Evolutionary conservation across 2,797 vertebrate genomes (phyloP).

Genomic region (Smutsia gigantea): DNA sequence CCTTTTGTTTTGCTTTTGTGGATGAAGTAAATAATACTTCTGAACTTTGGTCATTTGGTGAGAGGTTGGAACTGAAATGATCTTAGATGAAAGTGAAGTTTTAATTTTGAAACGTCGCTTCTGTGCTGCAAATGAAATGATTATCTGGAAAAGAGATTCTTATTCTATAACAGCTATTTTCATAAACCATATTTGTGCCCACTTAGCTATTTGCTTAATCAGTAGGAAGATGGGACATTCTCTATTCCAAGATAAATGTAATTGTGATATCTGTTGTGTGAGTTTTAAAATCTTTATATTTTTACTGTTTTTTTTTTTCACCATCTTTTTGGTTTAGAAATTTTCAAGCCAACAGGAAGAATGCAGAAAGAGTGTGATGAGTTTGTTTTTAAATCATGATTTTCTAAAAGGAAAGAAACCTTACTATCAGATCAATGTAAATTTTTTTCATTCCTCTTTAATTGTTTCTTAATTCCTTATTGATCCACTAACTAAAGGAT

Average conservation of each 20-base stretch:
- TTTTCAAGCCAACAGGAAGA: not conserved
- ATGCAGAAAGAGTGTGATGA: not conserved
- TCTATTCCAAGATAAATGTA: not conserved
- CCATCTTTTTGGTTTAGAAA: not conserved
- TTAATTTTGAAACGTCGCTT: constrained; percentile 44
- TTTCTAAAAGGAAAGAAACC: not conserved
- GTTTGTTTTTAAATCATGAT: constrained; percentile 33
- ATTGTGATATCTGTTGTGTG: not conserved
- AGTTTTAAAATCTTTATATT: not conserved
- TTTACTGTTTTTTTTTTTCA: not conserved
- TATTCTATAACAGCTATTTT: not conserved
- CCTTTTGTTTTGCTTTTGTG: not conserved
- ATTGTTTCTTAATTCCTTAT: constrained; percentile 80
- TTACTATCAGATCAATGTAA: constrained; percentile 45
- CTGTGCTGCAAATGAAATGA: constrained; percentile 47
- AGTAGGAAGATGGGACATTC: not conserved
- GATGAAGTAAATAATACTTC: not conserved
- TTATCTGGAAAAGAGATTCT: constrained; percentile 40
- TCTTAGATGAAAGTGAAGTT: constrained; percentile 12
- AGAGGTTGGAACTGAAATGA: not conserved
- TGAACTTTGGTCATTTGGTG: not conserved
- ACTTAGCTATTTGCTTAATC: not conserved
- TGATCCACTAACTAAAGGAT: constrained; percentile 67
- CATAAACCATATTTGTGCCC: not conserved
- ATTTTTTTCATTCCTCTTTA: constrained; percentile 69